Evolutionary conservation across 1,140 invertebrate genomes (phyloP), one percentile per base, ranked within the genome.

Genomic region (Ceratina calcarata): DNA sequence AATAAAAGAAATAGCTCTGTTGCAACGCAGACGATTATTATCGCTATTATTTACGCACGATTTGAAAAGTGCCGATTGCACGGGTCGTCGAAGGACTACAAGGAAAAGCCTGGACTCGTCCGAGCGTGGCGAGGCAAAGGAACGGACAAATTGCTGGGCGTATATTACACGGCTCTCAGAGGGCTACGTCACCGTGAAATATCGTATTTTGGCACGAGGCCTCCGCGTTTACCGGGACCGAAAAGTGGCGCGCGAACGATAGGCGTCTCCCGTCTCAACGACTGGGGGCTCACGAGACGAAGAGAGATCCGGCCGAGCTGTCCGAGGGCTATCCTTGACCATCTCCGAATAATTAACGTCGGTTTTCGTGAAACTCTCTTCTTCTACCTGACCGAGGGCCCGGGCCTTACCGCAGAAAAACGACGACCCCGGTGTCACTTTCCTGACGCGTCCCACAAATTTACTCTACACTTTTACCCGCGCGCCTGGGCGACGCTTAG

Each of bases 191-290:
- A 68, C 77, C 77, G 83, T 90, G 86, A 89, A 91, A 91, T 90
- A 89, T 90, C 83, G 86, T 88, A 90, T 91, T 90, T 90, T 90
- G 89, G 85, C 89, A 90, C 88, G 87, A 89, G 86, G 77, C 80
- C 68, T 78, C 77, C 66, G 66, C 69, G 55, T 70, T 78, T 73
- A 74, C 57, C 37, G 51, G 60, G 60, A 3, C 24, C 62, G 22
- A 68, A 10, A 45, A 60, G 53, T 67, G 66, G 32, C 68, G 81
- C 64, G 58, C 72, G 57, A 78, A 78, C 73, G 53, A 77, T 32
- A 32, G 27, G 27, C 27, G 27, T 32, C 27, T 32, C 27, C 27
- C 27, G 27, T 32, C 27, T 4, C 27, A 4, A 76, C 78, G 72
- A 58, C 67, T 24, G 58, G 60, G 55, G 37, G 78, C 4, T 51